These are phyloP conservation scores for Myathropa florea DNA, from an alignment of 2,888 invertebrate species.

Conservation along the genomic window DNA sequence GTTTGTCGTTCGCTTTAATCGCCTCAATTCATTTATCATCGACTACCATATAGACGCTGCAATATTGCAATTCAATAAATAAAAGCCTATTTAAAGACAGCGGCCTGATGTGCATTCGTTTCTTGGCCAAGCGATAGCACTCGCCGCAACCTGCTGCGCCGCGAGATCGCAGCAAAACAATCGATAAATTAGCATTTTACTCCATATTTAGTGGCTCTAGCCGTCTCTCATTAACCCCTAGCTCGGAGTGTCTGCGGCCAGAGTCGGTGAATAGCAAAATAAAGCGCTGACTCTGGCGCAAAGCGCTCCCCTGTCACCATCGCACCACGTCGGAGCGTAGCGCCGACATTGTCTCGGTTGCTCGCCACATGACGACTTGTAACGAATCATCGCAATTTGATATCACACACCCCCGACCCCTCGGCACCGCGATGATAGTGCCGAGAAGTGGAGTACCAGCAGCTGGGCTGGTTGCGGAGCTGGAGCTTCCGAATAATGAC, in stretches of 20 bases:
- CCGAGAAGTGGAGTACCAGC: slow-evolving; percentile 36
- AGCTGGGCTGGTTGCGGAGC: slow-evolving; percentile 3
- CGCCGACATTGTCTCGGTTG: not conserved
- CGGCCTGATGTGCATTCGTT: slow-evolving; percentile 22
- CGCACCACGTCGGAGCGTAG: not conserved
- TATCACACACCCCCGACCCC: slow-evolving; percentile 22
- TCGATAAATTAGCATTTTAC: slow-evolving; percentile 66
- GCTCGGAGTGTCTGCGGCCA: not conserved
- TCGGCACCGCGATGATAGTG: slow-evolving; percentile 4
- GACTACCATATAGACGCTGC: not conserved
- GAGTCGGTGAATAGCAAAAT: not conserved
- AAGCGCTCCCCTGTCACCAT: not conserved
- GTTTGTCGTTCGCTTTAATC: not conserved
- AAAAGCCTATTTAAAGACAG: slow-evolving; percentile 48
- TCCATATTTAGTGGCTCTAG: slow-evolving; percentile 60
- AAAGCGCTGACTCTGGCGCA: not conserved
- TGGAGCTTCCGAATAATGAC: slow-evolving; percentile 66
- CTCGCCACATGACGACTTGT: slow-evolving; percentile 9
- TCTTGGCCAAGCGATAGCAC: slow-evolving; percentile 66
- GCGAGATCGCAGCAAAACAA: slow-evolving; percentile 58
- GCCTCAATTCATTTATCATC: not conserved
- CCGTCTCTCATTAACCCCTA: slow-evolving; percentile 44
- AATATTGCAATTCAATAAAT: slow-evolving; percentile 48
- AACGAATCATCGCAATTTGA: slow-evolving; percentile 51
- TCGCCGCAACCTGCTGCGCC: slow-evolving; percentile 34